These are phyloP conservation scores for Nothoprocta pentlandii DNA, from an alignment of 2,113 vertebrate species.

Conservation along the genomic window DNA sequence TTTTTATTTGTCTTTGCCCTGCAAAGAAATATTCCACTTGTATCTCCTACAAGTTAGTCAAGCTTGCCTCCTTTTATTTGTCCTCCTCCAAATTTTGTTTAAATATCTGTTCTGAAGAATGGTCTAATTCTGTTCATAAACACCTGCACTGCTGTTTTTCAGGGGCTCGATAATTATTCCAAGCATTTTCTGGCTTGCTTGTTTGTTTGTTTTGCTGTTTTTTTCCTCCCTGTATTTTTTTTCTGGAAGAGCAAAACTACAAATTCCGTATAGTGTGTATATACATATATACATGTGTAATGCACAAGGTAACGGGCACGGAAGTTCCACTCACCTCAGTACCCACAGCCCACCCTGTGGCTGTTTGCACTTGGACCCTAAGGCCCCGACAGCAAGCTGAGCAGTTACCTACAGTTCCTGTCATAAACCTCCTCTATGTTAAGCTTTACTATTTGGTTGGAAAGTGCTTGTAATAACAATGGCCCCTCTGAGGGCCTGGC, in stretches of 20 bases:
- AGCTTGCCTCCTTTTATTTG: background rate
- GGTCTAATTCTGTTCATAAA: background rate
- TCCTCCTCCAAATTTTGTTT: background rate
- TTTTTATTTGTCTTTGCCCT: background rate
- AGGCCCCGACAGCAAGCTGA: background rate
- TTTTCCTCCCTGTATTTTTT: background rate
- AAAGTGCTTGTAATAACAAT: background rate
- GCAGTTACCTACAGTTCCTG: background rate
- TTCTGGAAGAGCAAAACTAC: background rate
- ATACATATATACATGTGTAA: too few species aligned
- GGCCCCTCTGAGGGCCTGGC: background rate
- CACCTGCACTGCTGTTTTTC: background rate
- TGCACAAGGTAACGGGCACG: too few species aligned
- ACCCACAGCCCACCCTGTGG: too few species aligned
- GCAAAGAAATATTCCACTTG: background rate
- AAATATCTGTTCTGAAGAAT: background rate
- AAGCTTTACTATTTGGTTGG: background rate
- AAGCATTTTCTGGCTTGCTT: background rate
- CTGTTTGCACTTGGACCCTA: background rate
- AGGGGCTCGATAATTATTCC: background rate
- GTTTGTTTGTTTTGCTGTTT: background rate
- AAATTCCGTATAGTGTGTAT: too few species aligned
- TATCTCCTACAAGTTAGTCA: background rate
- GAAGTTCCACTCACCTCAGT: background rate
- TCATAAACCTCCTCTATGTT: background rate